Evolutionary conservation across 2,888 invertebrate species (phyloP), one percentile per base, ranked within the genome.

Genomic region (Cryptus armator): DNA sequence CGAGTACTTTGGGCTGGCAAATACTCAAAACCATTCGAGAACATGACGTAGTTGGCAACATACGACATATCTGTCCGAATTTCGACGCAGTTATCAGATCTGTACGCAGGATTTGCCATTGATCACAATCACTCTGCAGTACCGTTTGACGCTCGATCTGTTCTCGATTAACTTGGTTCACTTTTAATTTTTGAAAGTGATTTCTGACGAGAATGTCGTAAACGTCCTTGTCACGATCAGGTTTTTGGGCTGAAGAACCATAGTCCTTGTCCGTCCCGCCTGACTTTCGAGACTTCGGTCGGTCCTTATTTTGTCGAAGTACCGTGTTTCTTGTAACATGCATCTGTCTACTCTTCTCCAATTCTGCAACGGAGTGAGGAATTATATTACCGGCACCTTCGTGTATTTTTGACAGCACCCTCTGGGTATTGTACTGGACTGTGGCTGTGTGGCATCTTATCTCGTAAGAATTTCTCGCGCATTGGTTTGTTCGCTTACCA

Each of bases 381-480:
- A 83, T 24, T n/a, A 3, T 12, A 2, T 9, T 29, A 0, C 51
- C 32, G 44, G 16, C 14, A 1, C 51, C 10, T 1, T 7, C 14
- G 43, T 71, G 24, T 2, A 86, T 2, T 43, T 43, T 78, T 0
- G 84, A 79, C 43, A 86, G 32, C 10, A 56, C 62, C 3, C 19
- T 91, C 83, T 84, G 87, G 24, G 88, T 88, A 24, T 92, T 92
- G 81, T 89, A 91, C 6, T 89, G 88, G 7, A 92, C 75, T 5
- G 88, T 90, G 4, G 92, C 90, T 14, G 90, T 90, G 12, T 88
- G 80, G 70, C 90, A 91, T 71, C 92, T 87, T 10, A 85, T 88
- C 88, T 90, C 86, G 81, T 92, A 93, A 1, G 89, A 89, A 14
- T 90, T 80, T 77, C 83, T 88, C 74, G 90, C 85, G 14, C 77